Conservation (phyloP, 1,140 invertebrate genomes). For the Drosophila sulfurigaster region DNA sequence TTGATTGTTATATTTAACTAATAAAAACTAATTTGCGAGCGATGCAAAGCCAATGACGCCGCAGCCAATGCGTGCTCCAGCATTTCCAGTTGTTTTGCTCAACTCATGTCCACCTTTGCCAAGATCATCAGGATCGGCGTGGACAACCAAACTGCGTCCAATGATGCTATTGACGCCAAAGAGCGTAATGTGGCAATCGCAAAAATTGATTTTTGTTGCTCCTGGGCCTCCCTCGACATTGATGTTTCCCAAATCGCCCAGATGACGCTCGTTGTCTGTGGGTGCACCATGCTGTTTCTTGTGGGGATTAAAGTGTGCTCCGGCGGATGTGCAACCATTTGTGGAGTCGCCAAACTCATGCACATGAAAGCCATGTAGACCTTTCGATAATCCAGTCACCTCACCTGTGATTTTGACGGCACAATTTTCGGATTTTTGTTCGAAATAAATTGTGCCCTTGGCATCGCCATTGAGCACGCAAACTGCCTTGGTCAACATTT, state of each 20-base stretch:
- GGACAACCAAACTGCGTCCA: constrained; percentile 95
- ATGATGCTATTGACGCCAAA: constrained; percentile 92
- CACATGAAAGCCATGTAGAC: constrained; percentile 95
- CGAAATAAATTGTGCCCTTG: constrained; percentile 92
- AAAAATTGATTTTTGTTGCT: constrained; percentile 90
- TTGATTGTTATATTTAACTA: not conserved
- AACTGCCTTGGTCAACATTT: constrained; percentile 90
- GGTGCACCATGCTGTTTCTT: constrained; percentile 95
- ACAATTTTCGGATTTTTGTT: constrained; percentile 86
- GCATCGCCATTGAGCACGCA: constrained; percentile 94
- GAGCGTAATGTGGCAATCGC: constrained; percentile 91
- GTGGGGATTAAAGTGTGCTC: constrained; percentile 97
- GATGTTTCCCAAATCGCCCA: constrained; percentile 97
- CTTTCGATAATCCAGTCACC: constrained; percentile 89
- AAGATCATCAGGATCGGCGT: constrained; percentile 97
- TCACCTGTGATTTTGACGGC: constrained; percentile 90
- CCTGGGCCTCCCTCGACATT: constrained; percentile 89
- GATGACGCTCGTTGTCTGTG: constrained; percentile 90
- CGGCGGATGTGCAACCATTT: constrained; percentile 97
- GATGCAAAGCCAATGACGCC: constrained; percentile 95
- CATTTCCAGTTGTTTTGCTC: constrained; percentile 98
- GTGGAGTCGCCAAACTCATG: constrained; percentile 99
- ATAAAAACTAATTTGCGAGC: constrained; percentile 31
- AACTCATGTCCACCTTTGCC: constrained; percentile 97
- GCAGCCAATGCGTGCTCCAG: constrained; percentile 97